Base-by-base conservation (phyloP, 1,140 invertebrate species). In the Drosophila suzukii region DNA sequence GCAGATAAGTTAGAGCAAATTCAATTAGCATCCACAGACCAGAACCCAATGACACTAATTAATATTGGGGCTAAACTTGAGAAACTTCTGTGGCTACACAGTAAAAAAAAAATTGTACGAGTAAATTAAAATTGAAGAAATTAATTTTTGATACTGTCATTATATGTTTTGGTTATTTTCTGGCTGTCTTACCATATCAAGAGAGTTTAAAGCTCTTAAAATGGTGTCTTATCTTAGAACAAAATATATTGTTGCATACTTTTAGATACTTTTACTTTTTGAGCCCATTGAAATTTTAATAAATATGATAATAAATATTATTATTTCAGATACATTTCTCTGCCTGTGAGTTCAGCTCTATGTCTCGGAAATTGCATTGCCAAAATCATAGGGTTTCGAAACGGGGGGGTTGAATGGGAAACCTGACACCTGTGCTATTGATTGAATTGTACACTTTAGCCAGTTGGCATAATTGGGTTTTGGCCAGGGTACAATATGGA, bases 381-480 rank as follows among this genome's bases (percentile, higher is more conserved):
- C 43, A n/a, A 38, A 72, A 54, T 47, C 44, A 39, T 63, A 46
- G 56, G 17, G 7, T 1, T 15, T 13, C 0, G 8, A n/a, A 11
- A n/a, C n/a, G 17, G 8, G 36, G n/a, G 4, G 7, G 13, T 36
- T 36, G 32, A 32, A 30, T 49, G 68, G 58, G 57, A 54, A 51
- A 51, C 36, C 13, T n/a, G 27, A 41, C 65, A 44, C 44, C 32
- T 75, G 70, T 67, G 54, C 32, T 56, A 74, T 74, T 89, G 79
- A 88, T 88, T 88, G 76, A 77, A 62, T 60, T 77, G 79, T 63
- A 88, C 79, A 83, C 49, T 80, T 79, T 77, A 67, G 72, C 62
- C 60, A 70, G 72, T 58, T 20, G 49, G 39, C 59, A 55, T 83
- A 77, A 88, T 88, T 53, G 60, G 77, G 47, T 88, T 81, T 63